A percentile compares a stretch with the other conserved stretches of the same genome.
phyloP scores from a whole-genome alignment of 1,140 invertebrate genomes.

The Arion vulgaris region DNA sequence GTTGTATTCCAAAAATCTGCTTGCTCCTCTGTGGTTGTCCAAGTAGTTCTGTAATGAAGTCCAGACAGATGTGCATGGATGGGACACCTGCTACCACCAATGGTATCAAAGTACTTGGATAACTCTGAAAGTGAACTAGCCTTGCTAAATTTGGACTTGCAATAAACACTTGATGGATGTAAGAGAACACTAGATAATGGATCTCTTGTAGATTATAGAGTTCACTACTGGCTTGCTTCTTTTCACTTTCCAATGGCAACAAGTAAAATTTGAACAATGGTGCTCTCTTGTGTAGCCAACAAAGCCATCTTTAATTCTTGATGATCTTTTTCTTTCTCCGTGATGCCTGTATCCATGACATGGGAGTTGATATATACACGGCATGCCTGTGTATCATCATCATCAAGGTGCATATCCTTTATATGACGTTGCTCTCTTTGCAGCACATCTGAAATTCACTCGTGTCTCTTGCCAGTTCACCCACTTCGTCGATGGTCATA shows the following conservation, averaged over 20 bases:
- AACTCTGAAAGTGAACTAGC: conserved; percentile 98
- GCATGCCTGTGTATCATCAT: conserved; percentile 91
- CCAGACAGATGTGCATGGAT: conserved; percentile 98
- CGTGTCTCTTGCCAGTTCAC: too few species aligned
- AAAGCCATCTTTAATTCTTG: conserved; percentile 93
- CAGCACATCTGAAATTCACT: too few species aligned
- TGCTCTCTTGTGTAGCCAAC: conserved; percentile 91
- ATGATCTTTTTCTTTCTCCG: conserved; percentile 83
- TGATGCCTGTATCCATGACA: conserved; percentile 74
- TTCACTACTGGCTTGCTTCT: conserved; percentile 77
- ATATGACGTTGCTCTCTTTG: too few species aligned
- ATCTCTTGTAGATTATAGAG: conserved; percentile 90
- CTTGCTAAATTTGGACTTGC: conserved; percentile 94
- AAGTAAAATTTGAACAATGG: conserved; percentile 93
- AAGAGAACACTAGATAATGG: conserved; percentile 92
- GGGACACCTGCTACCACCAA: conserved; percentile 94
- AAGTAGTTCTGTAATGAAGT: conserved; percentile 95
- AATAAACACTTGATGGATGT: conserved; percentile 98
- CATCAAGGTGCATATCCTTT: too few species aligned
- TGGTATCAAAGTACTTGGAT: conserved; percentile 89
- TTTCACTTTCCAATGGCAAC: conserved; percentile 75
- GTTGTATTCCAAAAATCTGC: conserved; percentile 93
- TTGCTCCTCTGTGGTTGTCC: conserved; percentile 94
- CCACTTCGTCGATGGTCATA: too few species aligned
- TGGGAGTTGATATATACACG: conserved; percentile 89